Percentiles rank a stretch among this genome's conserved stretches.
Evolutionary conservation across 2,113 vertebrate genomes (phyloP).

Genomic region (Platysteira castanea): DNA sequence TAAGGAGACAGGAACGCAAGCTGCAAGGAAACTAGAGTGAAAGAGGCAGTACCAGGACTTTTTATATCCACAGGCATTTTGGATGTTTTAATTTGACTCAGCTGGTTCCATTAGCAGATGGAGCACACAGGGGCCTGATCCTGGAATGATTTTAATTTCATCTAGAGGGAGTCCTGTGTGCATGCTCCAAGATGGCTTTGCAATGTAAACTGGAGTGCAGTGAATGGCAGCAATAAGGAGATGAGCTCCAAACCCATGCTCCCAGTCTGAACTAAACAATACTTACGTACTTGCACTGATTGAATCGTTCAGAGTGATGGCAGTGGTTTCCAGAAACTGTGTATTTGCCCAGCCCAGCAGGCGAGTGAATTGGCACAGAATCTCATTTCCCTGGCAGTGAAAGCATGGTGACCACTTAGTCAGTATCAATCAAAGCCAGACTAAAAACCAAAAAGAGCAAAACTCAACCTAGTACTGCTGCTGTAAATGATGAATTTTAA

Average conservation of each 20-base stretch:
- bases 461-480: neutral
- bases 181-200: neutral
- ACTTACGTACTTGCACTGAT: neutral
- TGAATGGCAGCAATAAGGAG: neutral
- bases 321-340: neutral
- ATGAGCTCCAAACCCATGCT: neutral
- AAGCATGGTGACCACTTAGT: neutral
- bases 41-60: neutral
- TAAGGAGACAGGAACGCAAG: too few species aligned
- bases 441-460: neutral
- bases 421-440: neutral
- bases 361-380: neutral
- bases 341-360: neutral
- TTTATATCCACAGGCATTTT: neutral
- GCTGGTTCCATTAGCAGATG: neutral
- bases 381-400: neutral
- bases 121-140: neutral
- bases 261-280: neutral
- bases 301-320: neutral
- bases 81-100: neutral
- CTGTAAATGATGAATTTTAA: neutral
- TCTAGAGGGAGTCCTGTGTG: neutral
- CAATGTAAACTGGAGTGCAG: neutral
- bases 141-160: neutral
- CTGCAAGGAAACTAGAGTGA: neutral